phyloP scores from a whole-genome alignment of 2,797 vertebrate species.

The Halcyon chelicuti region DNA sequence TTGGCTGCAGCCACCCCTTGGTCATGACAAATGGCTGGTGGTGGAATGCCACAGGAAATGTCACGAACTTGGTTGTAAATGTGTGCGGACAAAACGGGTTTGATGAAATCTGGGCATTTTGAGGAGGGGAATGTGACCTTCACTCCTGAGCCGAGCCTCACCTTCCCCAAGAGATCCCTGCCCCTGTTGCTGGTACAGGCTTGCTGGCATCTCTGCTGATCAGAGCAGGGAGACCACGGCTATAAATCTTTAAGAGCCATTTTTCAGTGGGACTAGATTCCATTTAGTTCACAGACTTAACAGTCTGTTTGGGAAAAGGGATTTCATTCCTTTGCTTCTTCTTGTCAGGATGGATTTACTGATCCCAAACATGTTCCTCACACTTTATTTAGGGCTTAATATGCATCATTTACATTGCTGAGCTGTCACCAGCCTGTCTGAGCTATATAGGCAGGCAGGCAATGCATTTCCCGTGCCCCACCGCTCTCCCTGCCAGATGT shows the following conservation, averaged over 20 bases:
- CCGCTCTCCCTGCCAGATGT: conserved; percentile 37
- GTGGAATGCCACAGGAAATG: not conserved
- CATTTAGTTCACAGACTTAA: not conserved
- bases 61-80: not conserved
- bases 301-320: conserved; percentile 39
- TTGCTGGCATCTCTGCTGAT: fast-evolving
- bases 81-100: not conserved
- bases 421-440: conserved; percentile 68
- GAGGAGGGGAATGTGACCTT: not conserved
- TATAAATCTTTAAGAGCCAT: not conserved
- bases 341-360: conserved; percentile 60
- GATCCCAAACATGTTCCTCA: conserved; percentile 55
- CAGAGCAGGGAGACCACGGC: not conserved
- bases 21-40: not conserved
- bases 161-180: not conserved
- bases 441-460: not conserved
- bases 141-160: fast-evolving
- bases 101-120: not conserved
- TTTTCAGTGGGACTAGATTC: not conserved
- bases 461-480: conserved; percentile 19
- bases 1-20: conserved; percentile 6
- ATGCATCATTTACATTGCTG: conserved; percentile 16
- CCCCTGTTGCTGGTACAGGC: not conserved
- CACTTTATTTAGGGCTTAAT: conserved; percentile 61
- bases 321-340: conserved; percentile 48